Base-by-base conservation (phyloP, 2,888 invertebrate species). In the Oeneis ivallda region DNA sequence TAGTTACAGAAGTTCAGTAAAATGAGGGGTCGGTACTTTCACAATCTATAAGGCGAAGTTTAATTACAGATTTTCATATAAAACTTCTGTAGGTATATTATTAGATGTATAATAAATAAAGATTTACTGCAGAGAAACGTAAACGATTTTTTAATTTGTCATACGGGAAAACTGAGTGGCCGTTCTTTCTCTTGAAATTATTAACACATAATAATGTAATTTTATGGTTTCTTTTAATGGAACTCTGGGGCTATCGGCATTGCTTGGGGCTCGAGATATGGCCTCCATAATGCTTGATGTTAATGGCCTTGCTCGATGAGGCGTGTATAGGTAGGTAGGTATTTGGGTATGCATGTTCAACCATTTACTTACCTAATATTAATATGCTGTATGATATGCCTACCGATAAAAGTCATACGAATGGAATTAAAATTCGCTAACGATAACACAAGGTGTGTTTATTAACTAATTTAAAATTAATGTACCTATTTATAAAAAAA, bases 161-260 rank as follows among this genome's bases (percentile, higher is more conserved):
- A 79, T 73, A 67, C 76, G 70, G 73, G 74, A 5, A 77, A 78
- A 74, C 74, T 70, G 71, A 78, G 77, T 79, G 79, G 77, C 75
- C 77, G 74, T 84, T 86, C 80, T 84, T 87, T 86, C 84, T 79
- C 81, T 86, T 82, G 81, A 87, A 90, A 88, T 89, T 91, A 90
- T 90, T 90, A 89, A 91, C 91, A 92, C 90, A 89, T 92, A 90
- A 91, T 92, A 89, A 89, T 87, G 87, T 85, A 83, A 87, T 87
- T 92, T 91, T 91, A 92, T 88, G 85, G 82, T 82, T 87, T 83
- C 87, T 88, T 87, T 88, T 91, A 90, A 91, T 90, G 89, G 87
- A 89, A 89, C 83, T 79, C 78, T 71, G 80, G 82, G 84, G 88
- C 84, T 84, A 87, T 89, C 85, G 77, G 78, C 81, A 80, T 80